Percentiles rank a stretch among this genome's conserved stretches.
Evolutionary conservation across 2,888 invertebrate genomes (phyloP).

Genomic region (Incurvaria masculella): DNA sequence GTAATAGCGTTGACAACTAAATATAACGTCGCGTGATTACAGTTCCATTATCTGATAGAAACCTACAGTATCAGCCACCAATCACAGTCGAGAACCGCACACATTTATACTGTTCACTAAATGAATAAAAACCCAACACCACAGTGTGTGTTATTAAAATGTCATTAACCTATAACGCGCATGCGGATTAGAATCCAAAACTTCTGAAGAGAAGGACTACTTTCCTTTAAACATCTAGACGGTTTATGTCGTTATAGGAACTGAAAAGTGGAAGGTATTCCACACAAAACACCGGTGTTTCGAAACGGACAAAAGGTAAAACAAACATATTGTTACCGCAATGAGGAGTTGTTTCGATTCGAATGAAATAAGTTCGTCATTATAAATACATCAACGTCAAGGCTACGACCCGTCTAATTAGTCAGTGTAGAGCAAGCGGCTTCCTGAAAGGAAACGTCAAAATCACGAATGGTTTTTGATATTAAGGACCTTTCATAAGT

Average conservation of each 20-base stretch:
- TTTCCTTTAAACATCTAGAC: constrained; percentile 30
- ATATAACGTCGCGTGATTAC: constrained; percentile 26
- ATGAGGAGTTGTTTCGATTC: constrained; percentile 26
- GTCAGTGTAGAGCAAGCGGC: background rate
- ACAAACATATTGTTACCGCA: constrained; percentile 45
- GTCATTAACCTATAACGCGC: constrained; percentile 44
- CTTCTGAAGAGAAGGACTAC: constrained; percentile 20
- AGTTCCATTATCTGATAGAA: constrained; percentile 50
- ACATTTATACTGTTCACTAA: constrained; percentile 15
- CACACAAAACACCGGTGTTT: constrained; percentile 41
- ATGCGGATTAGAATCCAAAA: constrained; percentile 34
- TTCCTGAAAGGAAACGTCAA: background rate
- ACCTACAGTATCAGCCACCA: constrained; percentile 54
- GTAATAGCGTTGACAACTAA: background rate
- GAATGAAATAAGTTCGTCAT: constrained; percentile 34
- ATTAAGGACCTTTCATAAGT: too few relatives aligned
- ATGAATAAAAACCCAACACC: background rate
- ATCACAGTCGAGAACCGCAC: constrained; percentile 54
- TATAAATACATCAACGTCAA: constrained; percentile 32
- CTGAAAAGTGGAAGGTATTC: constrained; percentile 50
- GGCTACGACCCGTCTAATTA: background rate
- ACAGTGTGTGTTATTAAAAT: constrained; percentile 45
- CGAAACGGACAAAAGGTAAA: constrained; percentile 52
- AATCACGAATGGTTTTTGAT: background rate
- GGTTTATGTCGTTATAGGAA: constrained; percentile 53